Base-by-base conservation (phyloP, 2,113 vertebrate species). In the Toxotes chatareus region DNA sequence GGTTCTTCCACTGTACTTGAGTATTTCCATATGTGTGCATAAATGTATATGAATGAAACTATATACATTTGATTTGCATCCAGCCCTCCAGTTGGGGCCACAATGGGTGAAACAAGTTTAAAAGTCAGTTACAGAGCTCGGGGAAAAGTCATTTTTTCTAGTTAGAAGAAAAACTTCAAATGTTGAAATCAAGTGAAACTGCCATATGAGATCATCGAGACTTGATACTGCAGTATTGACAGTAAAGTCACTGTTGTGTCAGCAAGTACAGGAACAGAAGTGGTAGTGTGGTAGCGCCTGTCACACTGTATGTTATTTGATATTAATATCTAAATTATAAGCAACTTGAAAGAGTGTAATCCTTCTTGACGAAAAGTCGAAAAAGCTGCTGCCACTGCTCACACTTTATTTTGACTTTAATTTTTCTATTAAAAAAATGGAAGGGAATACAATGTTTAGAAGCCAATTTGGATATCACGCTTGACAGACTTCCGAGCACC, bases 211-310 rank as follows among this genome's bases (percentile, higher is more conserved):
- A 17, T 3, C 56, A 68, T 61, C 17, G 34, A 65, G 47, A 75
- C 10, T 75, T 0, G 5, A 32, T 5, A 3, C 9, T 0, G 4
- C 42, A 38, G 59, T 38, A 9, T 42, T 14, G 7, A 9, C 3
- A 1, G 3, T 1, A 10, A 1, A 23, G 53, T 83, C 16, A 55
- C 55, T 61, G 64, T 68, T n/a, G 36, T 3, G 7, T 0, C 36
- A 23, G 21, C 59, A 62, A 51, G n/a, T 42, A 66, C 7, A 46
- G 71, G 56, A 85, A 82, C 14, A 32, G 34, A 44, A 66, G 42
- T 3, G 0, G 1, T 21, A 1, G 2, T 2, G 14, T 60, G 8
- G 7, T 34, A 7, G 62, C 21, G 49, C 19, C 7, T 63, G 7
- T n/a, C 19, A 61, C 32, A 40, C 10, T 47, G 2, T 19, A 11